phyloP scores from a whole-genome alignment of 1,140 invertebrate species.

The Hydropsyche tenuis region DNA sequence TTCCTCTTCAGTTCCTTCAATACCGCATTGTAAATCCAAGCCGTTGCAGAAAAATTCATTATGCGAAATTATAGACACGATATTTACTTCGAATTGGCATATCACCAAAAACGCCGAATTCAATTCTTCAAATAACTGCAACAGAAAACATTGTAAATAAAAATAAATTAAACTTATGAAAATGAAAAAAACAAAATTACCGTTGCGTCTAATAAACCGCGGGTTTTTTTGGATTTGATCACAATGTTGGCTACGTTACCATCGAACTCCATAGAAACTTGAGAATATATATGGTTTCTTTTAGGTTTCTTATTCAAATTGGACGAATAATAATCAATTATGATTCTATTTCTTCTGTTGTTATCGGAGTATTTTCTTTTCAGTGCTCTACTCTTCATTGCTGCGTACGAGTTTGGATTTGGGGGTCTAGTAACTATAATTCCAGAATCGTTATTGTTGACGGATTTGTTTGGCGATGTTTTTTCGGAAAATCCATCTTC shows the following conservation, averaged over 20 bases:
- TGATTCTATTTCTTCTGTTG: background rate
- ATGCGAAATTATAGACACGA: constrained; percentile 35
- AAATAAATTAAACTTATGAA: background rate
- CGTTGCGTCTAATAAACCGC: constrained; percentile 29
- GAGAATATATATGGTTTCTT: background rate
- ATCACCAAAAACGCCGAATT: constrained; percentile 22
- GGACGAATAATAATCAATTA: background rate
- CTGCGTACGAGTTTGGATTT: background rate
- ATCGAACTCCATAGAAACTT: constrained; percentile 7
- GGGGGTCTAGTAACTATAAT: background rate
- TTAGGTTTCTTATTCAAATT: background rate
- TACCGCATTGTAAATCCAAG: constrained; percentile 37
- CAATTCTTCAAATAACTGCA: constrained; percentile 43
- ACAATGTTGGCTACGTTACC: constrained; percentile 42
- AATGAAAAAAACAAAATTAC: background rate
- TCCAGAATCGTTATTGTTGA: background rate
- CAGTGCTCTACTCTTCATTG: background rate
- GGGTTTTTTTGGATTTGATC: constrained; percentile 34
- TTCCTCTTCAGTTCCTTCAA: background rate
- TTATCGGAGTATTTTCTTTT: background rate
- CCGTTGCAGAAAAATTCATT: constrained; percentile 37
- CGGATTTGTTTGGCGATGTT: background rate
- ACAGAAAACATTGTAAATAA: background rate
- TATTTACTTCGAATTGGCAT: constrained; percentile 7
- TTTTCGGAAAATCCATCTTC: background rate